These are phyloP conservation scores for Apis cerana DNA, from an alignment of 1,140 invertebrate genomes.

Conservation along the genomic window DNA sequence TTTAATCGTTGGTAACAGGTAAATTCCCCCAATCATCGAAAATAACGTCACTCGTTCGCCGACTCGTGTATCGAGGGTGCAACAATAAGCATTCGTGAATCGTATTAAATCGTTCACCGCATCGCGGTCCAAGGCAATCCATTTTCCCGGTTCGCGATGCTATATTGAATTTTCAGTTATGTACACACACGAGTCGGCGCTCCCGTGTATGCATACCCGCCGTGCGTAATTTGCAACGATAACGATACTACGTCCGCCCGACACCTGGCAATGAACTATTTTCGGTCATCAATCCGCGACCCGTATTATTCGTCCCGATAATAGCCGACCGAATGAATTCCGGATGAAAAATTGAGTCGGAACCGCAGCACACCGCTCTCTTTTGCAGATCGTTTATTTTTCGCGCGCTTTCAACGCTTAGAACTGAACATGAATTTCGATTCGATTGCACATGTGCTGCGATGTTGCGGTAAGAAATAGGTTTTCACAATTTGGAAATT, in stretches of 20 bases:
- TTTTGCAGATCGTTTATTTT: constrained; percentile 13
- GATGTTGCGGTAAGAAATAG: too few species aligned
- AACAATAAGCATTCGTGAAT: constrained; percentile 33
- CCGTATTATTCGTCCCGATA: constrained; percentile 30
- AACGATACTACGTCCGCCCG: constrained; percentile 36
- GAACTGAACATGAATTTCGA: not conserved
- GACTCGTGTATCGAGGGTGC: not conserved
- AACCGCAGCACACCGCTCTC: not conserved
- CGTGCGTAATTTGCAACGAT: constrained; percentile 35
- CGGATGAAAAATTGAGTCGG: constrained; percentile 20
- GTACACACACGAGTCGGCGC: not conserved
- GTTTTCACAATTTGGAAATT: too few species aligned
- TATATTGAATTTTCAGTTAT: constrained; percentile 48
- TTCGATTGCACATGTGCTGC: too few species aligned
- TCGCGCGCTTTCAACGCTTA: not conserved
- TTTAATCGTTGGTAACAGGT: too few species aligned
- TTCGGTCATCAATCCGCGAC: constrained; percentile 40
- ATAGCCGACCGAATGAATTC: constrained; percentile 17
- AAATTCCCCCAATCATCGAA: not conserved
- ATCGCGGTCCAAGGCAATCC: constrained; percentile 18
- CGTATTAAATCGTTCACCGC: constrained; percentile 30
- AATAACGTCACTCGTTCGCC: not conserved
- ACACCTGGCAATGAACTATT: constrained; percentile 46
- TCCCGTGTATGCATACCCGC: constrained; percentile 30
- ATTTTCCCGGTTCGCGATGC: constrained; percentile 15